Evolutionary conservation across 2,113 vertebrate species (phyloP).

Genomic region (Equus przewalskii): DNA sequence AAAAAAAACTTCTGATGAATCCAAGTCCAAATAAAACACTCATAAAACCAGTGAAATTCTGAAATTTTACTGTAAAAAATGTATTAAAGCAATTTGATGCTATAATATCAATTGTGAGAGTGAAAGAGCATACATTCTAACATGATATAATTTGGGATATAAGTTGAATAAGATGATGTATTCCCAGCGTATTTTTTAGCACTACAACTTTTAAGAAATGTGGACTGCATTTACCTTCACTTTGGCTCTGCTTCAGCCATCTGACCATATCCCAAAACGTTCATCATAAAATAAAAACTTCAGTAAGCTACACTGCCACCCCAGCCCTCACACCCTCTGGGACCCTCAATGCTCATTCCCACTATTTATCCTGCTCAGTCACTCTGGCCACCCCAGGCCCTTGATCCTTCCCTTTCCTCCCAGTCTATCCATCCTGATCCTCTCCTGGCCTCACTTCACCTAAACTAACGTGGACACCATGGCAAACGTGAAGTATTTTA

Average conservation of each 20-base stretch:
- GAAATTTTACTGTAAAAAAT: constrained; percentile 30
- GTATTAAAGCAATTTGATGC: background rate
- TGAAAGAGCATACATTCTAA: background rate
- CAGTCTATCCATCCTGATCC: background rate
- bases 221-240: background rate
- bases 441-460: background rate
- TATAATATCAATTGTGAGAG: constrained; percentile 8
- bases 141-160: background rate
- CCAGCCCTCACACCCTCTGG: background rate
- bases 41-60: constrained; percentile 14
- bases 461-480: background rate
- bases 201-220: background rate
- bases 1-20: constrained; percentile 18
- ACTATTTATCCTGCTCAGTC: no score
- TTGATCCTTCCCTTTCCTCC: background rate
- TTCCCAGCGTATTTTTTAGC: background rate
- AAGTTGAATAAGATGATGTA: background rate
- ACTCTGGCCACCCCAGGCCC: background rate
- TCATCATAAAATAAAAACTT: background rate
- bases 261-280: background rate
- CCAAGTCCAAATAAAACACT: constrained; percentile 30
- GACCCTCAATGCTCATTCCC: background rate
- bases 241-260: background rate
- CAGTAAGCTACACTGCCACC: background rate
- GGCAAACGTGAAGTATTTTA: background rate